Evolutionary conservation across 2,888 invertebrate species (phyloP).

Genomic region (Nomada goodeniana): DNA sequence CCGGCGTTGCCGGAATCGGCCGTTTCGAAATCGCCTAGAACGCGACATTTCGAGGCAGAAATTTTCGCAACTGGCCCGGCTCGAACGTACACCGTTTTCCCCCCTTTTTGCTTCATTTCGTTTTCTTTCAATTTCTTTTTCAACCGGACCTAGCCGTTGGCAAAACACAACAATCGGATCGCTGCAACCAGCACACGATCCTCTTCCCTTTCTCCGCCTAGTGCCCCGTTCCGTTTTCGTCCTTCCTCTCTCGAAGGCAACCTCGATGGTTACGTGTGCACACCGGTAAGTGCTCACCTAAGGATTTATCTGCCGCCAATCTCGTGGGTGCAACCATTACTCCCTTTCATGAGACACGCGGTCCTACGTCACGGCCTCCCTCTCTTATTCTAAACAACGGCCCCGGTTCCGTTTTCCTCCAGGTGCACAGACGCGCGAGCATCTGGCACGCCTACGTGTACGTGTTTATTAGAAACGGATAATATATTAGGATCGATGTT

Average conservation of each 20-base stretch:
- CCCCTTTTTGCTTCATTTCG: background rate
- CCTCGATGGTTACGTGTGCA: constrained; percentile 50
- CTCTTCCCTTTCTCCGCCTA: constrained; percentile 40
- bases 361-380: constrained; percentile 76
- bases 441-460: constrained; percentile 10
- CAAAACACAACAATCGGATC: constrained; percentile 7
- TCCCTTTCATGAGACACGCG: constrained; percentile 77
- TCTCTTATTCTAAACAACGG: constrained; percentile 15
- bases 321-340: constrained; percentile 69
- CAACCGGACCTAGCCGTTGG: constrained; percentile 1
- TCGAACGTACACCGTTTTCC: background rate
- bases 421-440: background rate
- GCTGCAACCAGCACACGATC: constrained; percentile 22
- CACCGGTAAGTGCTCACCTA: constrained; percentile 38
- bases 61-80: background rate
- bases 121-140: background rate
- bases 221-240: constrained; percentile 57
- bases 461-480: constrained; percentile 29
- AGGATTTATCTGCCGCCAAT: constrained; percentile 66
- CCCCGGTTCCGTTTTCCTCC: constrained; percentile 59
- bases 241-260: constrained; percentile 51
- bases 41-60: background rate
- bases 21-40: constrained; percentile 4
- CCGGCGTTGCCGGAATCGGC: no score
- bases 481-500: background rate